These are phyloP conservation scores for Trichopoda pennipes DNA, from an alignment of 2,888 invertebrate species.

Conservation along the genomic window DNA sequence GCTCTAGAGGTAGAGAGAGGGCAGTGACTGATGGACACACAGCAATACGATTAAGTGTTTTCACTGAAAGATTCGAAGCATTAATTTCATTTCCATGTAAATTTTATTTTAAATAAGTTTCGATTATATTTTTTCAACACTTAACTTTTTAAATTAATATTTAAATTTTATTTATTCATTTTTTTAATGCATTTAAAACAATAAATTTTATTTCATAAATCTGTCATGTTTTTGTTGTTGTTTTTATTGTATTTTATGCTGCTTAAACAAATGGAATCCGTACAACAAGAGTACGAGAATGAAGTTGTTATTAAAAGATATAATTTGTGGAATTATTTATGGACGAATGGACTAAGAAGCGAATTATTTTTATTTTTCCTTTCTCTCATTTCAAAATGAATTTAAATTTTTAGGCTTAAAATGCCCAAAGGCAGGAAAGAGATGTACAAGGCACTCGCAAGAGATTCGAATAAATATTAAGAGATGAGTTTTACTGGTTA, in stretches of 20 bases:
- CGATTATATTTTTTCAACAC: too few species aligned
- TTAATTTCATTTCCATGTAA: too few species aligned
- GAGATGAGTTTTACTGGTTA: too few species aligned
- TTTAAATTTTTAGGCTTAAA: slow-evolving; percentile 39
- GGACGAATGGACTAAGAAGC: slow-evolving; percentile 48
- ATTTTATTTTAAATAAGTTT: too few species aligned
- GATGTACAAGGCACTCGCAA: slow-evolving; percentile 6
- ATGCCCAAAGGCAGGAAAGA: slow-evolving; percentile 6
- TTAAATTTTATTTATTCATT: not conserved
- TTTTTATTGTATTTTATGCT: slow-evolving; percentile 26
- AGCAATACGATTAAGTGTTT: too few species aligned
- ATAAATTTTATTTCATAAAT: not conserved
- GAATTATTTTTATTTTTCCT: slow-evolving; percentile 34
- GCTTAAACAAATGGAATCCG: slow-evolving; percentile 11
- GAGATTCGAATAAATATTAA: too few species aligned
- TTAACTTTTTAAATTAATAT: too few species aligned
- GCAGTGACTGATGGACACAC: too few species aligned
- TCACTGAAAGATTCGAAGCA: too few species aligned
- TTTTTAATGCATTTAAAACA: not conserved
- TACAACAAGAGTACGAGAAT: not conserved
- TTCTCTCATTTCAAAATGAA: not conserved
- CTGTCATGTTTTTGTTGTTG: not conserved
- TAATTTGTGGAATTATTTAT: slow-evolving; percentile 56
- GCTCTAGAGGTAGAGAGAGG: too few species aligned
- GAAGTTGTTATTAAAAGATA: slow-evolving; percentile 24